Percentiles rank a stretch among this genome's conserved stretches.
phyloP scores from a whole-genome alignment of 2,113 vertebrate genomes.

The Cichladusa arquata region DNA sequence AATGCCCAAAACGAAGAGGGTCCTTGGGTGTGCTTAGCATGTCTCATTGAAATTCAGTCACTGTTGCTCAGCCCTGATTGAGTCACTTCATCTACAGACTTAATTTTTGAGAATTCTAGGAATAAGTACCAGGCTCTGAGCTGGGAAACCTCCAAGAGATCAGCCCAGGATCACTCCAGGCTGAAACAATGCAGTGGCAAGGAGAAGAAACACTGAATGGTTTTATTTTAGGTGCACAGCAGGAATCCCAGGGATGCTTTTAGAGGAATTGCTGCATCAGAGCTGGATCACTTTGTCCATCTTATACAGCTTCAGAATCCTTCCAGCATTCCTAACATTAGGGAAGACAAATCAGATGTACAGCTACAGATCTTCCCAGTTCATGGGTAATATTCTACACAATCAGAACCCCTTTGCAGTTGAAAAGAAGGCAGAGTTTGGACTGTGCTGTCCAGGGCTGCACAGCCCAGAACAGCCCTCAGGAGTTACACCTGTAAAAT shows the following conservation, averaged over 20 bases:
- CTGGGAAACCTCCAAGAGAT: neutral
- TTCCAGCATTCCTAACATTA: neutral
- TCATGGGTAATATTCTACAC: neutral
- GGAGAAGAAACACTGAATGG: neutral
- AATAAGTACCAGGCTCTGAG: neutral
- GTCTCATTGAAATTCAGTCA: neutral
- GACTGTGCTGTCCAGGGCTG: neutral
- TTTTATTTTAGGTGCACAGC: neutral
- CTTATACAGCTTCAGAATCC: neutral
- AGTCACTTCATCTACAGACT: neutral
- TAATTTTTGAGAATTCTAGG: neutral
- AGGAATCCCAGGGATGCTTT: neutral
- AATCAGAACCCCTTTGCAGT: accelerated
- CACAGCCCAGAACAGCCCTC: neutral
- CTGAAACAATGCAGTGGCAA: neutral
- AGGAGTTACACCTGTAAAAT: neutral
- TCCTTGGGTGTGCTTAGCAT: neutral
- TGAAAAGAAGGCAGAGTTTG: neutral
- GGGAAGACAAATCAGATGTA: neutral
- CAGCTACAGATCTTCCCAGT: neutral
- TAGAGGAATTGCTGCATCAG: neutral
- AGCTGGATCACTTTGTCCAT: neutral
- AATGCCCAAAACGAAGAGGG: neutral
- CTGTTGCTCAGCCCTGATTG: neutral
- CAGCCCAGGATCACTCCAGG: neutral